phyloP scores from a whole-genome alignment of 2,888 invertebrate species.

The Aporophyla lueneburgensis region DNA sequence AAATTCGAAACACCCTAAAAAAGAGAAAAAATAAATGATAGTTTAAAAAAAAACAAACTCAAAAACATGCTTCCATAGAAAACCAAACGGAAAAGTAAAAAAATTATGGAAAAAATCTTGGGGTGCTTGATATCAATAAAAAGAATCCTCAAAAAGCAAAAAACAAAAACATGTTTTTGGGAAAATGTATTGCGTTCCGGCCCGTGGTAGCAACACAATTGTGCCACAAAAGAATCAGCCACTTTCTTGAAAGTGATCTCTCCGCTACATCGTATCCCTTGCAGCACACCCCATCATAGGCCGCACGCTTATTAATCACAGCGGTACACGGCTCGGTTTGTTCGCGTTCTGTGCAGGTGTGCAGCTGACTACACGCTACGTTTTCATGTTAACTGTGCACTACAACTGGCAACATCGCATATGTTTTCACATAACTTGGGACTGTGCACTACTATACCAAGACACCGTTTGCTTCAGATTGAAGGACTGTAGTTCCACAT shows the following conservation, averaged over 20 bases:
- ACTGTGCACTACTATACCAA: not conserved
- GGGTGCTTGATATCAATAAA: too few species aligned
- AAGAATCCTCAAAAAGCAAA: too few species aligned
- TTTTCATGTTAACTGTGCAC: conserved; percentile 16
- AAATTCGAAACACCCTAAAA: too few species aligned
- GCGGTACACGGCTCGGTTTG: conserved; percentile 57
- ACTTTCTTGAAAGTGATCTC: not conserved
- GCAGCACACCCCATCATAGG: conserved; percentile 23
- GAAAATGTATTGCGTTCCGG: too few species aligned
- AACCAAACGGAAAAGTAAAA: too few species aligned
- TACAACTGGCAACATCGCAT: not conserved
- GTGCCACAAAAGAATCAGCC: too few species aligned
- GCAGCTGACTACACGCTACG: conserved; percentile 31
- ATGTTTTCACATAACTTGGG: conserved; percentile 3
- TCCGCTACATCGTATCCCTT: conserved; percentile 18
- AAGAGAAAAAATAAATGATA: too few species aligned
- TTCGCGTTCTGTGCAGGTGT: conserved; percentile 61
- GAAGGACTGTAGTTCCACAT: not conserved
- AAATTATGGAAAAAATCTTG: too few species aligned
- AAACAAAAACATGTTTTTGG: too few species aligned
- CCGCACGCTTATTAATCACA: conserved; percentile 67
- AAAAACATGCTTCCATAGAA: too few species aligned
- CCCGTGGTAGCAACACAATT: too few species aligned
- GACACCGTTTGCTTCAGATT: not conserved
- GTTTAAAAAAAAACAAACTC: too few species aligned